Evolutionary conservation across 2,888 invertebrate genomes (phyloP).

Genomic region (Diplazon laetatorius): DNA sequence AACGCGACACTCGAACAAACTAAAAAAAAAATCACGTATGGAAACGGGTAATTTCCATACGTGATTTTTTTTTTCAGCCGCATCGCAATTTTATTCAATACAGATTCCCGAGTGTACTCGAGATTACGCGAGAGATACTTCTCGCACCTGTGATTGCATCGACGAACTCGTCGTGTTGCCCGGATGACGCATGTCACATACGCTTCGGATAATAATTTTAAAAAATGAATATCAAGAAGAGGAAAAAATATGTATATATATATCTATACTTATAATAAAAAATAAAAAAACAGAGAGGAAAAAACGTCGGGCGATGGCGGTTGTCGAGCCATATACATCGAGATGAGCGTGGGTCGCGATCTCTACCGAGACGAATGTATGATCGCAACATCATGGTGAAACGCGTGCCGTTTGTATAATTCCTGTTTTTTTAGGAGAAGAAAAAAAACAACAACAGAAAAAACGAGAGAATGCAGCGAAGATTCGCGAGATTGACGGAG

Average conservation of each 20-base stretch:
- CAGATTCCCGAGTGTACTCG: conserved; percentile 27
- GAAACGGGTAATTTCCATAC: no score
- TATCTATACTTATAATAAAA: neutral
- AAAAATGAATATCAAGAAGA: conserved; percentile 30
- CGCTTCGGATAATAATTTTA: conserved; percentile 44
- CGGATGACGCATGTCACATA: conserved; percentile 44
- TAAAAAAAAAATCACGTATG: conserved; percentile 11
- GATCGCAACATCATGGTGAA: conserved; percentile 20
- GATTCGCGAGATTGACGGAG: conserved; percentile 10
- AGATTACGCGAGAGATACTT: conserved; percentile 24
- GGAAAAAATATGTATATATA: no score
- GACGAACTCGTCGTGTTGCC: conserved; percentile 38
- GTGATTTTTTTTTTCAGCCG: neutral
- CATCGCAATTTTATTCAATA: conserved; percentile 34
- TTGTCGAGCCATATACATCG: conserved; percentile 60
- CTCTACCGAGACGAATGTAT: conserved; percentile 12
- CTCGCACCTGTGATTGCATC: conserved; percentile 58
- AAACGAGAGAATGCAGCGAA: conserved; percentile 33
- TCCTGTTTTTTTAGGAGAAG: no score
- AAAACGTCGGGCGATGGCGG: conserved; percentile 44
- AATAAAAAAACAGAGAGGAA: conserved; percentile 49
- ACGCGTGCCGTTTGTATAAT: conserved; percentile 24
- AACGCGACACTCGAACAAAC: neutral
- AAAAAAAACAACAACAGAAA: no score
- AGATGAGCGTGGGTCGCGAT: conserved; percentile 57